Evolutionary conservation across 2,797 vertebrate species (phyloP).

Genomic region (Lagodon rhomboides): DNA sequence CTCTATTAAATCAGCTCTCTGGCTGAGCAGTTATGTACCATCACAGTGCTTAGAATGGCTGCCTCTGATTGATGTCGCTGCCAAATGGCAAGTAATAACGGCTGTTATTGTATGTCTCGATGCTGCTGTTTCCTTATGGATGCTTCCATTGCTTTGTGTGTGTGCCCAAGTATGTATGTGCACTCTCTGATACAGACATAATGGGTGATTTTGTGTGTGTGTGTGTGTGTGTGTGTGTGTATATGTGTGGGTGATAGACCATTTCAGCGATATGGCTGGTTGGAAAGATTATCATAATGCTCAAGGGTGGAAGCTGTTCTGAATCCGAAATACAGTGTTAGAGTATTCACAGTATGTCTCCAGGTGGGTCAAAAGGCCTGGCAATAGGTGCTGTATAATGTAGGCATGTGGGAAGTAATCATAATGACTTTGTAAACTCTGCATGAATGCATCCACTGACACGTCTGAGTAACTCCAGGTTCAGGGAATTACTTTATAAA

Average conservation of each 20-base stretch:
- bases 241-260: slow-evolving; percentile 27
- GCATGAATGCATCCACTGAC: slow-evolving; percentile 40
- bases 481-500: slow-evolving; percentile 48
- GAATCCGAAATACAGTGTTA: slow-evolving; percentile 68
- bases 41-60: slow-evolving; percentile 67
- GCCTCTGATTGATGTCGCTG: slow-evolving; percentile 71
- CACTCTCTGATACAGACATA: slow-evolving; percentile 37
- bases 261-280: slow-evolving; percentile 52
- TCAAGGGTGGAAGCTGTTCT: slow-evolving; percentile 56
- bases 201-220: slow-evolving; percentile 27
- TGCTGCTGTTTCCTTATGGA: slow-evolving; percentile 54
- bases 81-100: slow-evolving; percentile 76
- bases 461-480: slow-evolving; percentile 25
- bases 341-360: slow-evolving; percentile 64
- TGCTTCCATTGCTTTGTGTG: slow-evolving; percentile 18
- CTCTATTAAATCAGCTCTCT: slow-evolving; percentile 80
- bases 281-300: slow-evolving; percentile 64
- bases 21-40: slow-evolving; percentile 78
- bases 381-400: slow-evolving; percentile 71
- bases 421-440: slow-evolving; percentile 66
- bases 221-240: not conserved
- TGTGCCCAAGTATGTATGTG: not conserved
- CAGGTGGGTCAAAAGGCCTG: slow-evolving; percentile 72
- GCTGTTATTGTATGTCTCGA: slow-evolving; percentile 61
- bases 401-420: slow-evolving; percentile 57